phyloP scores from a whole-genome alignment of 2,888 invertebrate genomes.

The Eumacrocentrus americanus region DNA sequence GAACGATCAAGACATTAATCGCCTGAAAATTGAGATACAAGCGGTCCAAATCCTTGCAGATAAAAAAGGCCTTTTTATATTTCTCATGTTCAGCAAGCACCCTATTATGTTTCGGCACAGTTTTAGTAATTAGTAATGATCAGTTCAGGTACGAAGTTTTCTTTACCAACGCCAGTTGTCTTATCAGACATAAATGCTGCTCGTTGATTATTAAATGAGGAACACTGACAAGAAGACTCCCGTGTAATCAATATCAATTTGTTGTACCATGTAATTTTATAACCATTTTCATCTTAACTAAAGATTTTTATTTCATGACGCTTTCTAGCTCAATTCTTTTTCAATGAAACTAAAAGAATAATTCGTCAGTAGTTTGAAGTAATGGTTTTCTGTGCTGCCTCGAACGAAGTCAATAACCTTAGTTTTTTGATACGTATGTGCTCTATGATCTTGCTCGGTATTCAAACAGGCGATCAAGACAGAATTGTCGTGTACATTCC shows the following conservation, averaged over 20 bases:
- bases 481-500: conserved; percentile 24
- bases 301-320: background rate
- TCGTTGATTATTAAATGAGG: conserved; percentile 5
- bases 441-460: conserved; percentile 24
- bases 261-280: background rate
- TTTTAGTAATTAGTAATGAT: background rate
- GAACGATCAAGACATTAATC: background rate
- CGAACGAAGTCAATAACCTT: background rate
- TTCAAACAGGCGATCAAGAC: conserved; percentile 13
- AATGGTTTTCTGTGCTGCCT: background rate
- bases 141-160: background rate
- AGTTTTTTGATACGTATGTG: conserved; percentile 19
- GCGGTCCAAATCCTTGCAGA: background rate
- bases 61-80: background rate
- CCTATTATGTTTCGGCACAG: background rate
- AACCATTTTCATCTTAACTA: background rate
- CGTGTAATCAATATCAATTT: background rate
- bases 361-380: background rate
- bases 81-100: conserved; percentile 9
- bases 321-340: background rate
- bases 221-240: background rate
- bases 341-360: background rate
- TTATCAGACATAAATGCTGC: conserved; percentile 8
- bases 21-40: background rate
- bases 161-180: background rate